phyloP scores from a whole-genome alignment of 2,888 invertebrate species.

The Xestia ashworthii region DNA sequence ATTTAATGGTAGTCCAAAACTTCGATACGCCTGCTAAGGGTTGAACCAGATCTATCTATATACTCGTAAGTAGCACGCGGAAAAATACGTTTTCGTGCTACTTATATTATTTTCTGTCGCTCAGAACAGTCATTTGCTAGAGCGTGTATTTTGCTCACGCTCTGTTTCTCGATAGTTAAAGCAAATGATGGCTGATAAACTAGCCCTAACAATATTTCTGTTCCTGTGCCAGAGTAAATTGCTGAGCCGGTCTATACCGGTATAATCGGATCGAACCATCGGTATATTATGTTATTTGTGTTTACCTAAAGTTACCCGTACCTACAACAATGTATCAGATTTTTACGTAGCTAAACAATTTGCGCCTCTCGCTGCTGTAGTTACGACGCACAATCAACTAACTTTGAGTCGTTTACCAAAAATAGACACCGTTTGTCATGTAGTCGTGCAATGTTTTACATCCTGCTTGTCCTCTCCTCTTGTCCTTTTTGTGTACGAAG shows the following conservation, averaged over 20 bases:
- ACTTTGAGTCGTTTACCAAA: conserved; percentile 70
- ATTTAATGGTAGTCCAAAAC: neutral
- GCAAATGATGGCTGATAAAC: neutral
- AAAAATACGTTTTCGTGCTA: too few species aligned
- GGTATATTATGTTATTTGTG: neutral
- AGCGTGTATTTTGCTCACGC: neutral
- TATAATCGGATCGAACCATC: neutral
- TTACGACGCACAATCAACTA: conserved; percentile 51
- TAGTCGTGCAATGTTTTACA: conserved; percentile 74
- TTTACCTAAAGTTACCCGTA: neutral
- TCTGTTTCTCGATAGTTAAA: neutral
- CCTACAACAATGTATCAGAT: conserved; percentile 33
- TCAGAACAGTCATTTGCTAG: neutral
- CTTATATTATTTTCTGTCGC: neutral
- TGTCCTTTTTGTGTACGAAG: conserved; percentile 73
- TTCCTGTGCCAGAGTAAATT: neutral
- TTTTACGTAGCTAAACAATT: conserved; percentile 46
- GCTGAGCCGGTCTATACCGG: neutral
- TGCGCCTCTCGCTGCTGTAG: conserved; percentile 34
- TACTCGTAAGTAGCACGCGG: too few species aligned
- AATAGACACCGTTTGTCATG: conserved; percentile 72
- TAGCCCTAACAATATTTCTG: neutral
- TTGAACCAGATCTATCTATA: too few species aligned
- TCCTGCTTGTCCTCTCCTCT: conserved; percentile 72
- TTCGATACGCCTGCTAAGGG: neutral